phyloP scores from a whole-genome alignment of 1,140 invertebrate species.

The Drosophila nasuta region DNA sequence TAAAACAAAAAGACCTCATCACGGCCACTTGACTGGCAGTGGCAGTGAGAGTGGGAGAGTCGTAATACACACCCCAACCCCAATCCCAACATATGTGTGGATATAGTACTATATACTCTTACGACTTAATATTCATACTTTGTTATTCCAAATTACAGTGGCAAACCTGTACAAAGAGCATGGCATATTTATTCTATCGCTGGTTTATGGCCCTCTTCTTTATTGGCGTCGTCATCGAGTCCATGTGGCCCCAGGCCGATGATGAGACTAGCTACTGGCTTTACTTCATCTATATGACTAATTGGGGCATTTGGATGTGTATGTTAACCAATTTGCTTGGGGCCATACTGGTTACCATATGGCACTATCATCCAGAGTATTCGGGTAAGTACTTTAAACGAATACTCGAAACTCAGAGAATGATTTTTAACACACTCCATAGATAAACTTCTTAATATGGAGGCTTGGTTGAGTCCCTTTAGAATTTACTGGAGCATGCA shows the following conservation, averaged over 20 bases:
- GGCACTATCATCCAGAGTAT: conserved; percentile 82
- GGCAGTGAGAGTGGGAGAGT: too few relatives aligned
- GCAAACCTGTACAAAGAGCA: conserved; percentile 84
- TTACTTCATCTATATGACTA: conserved; percentile 90
- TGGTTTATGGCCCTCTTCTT: conserved; percentile 86
- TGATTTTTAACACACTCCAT: neutral
- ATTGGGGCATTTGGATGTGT: conserved; percentile 89
- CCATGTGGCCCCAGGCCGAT: conserved; percentile 77
- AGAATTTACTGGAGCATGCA: conserved; percentile 88
- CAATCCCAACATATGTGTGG: neutral
- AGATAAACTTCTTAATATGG: conserved; percentile 76
- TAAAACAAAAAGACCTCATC: conserved; percentile 20
- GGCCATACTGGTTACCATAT: conserved; percentile 73
- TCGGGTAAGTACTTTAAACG: conserved; percentile 61
- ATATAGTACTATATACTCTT: conserved; percentile 22
- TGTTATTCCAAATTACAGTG: conserved; percentile 79
- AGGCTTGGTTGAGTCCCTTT: conserved; percentile 84
- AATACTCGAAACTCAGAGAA: neutral
- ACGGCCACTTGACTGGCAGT: neutral
- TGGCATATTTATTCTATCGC: conserved; percentile 87
- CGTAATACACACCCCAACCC: neutral
- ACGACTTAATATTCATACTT: conserved; percentile 40
- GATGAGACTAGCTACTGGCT: conserved; percentile 81
- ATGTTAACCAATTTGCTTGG: conserved; percentile 82
- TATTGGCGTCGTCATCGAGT: conserved; percentile 85